These are phyloP conservation scores for Ricordea florida DNA, from an alignment of 92 coral and sea anemone species.

Conservation along the genomic window DNA sequence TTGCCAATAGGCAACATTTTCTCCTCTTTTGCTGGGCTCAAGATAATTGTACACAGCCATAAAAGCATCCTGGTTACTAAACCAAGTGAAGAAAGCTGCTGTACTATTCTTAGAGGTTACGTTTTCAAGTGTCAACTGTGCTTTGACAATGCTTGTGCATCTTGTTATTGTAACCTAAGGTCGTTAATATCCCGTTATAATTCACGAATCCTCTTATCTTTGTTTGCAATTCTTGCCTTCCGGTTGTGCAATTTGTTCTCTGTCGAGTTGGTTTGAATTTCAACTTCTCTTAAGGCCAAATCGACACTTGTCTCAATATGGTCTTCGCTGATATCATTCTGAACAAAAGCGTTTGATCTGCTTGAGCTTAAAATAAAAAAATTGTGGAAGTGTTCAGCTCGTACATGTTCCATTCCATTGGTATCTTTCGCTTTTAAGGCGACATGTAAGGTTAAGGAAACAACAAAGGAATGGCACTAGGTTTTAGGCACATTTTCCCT, in stretches of 20 bases:
- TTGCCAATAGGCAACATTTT: not conserved
- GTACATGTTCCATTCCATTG: not conserved
- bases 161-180: not conserved
- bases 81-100: conserved; percentile 1
- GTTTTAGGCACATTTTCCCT: conserved; percentile 25
- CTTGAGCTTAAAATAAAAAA: no score
- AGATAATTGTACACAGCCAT: not conserved
- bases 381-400: no score
- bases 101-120: not conserved
- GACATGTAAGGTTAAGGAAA: conserved; percentile 40
- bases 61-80: not conserved
- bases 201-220: not conserved
- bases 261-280: not conserved
- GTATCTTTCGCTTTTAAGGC: not conserved
- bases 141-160: not conserved
- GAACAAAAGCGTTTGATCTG: not conserved
- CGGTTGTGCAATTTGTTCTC: not conserved
- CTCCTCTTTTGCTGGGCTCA: not conserved
- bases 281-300: not conserved
- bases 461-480: conserved; percentile 46
- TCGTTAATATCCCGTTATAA: not conserved
- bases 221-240: not conserved
- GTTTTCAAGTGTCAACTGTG: not conserved
- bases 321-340: not conserved
- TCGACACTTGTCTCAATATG: not conserved